Evolutionary conservation across 2,113 vertebrate species (phyloP).

Genomic region (Lichenostomus cassidix): DNA sequence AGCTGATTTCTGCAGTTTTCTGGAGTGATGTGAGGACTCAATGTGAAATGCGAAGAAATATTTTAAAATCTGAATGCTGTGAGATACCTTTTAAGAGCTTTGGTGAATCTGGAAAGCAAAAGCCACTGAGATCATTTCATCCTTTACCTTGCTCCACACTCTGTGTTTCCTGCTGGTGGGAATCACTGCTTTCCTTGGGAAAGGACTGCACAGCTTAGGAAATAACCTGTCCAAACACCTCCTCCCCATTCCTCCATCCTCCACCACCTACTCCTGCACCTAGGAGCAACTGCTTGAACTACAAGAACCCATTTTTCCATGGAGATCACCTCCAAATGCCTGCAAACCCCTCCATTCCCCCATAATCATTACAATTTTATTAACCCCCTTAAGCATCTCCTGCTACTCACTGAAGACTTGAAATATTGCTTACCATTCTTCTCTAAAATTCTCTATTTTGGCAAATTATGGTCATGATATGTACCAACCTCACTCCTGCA

Average conservation of each 20-base stretch:
- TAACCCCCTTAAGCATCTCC: neutral
- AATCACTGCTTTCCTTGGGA: neutral
- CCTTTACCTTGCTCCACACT: neutral
- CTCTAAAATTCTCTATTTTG: neutral
- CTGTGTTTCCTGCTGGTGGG: neutral
- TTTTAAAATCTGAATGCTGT: neutral
- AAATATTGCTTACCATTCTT: neutral
- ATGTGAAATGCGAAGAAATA: neutral
- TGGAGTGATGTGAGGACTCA: neutral
- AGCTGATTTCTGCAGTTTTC: constrained; percentile 19
- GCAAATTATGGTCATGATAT: neutral
- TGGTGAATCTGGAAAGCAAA: neutral
- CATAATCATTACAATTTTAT: neutral
- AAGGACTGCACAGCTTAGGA: neutral
- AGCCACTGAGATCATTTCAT: neutral
- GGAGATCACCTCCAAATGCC: neutral
- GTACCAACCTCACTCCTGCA: neutral
- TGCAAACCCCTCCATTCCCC: accelerated
- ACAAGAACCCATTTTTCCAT: neutral
- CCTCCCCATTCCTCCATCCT: neutral
- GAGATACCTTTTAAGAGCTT: neutral
- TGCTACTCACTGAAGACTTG: neutral
- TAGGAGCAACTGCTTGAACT: neutral
- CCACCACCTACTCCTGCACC: neutral
- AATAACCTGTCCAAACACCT: neutral